These are phyloP conservation scores for Pachycephala philippinensis DNA, from an alignment of 2,113 vertebrate species.

Conservation along the genomic window DNA sequence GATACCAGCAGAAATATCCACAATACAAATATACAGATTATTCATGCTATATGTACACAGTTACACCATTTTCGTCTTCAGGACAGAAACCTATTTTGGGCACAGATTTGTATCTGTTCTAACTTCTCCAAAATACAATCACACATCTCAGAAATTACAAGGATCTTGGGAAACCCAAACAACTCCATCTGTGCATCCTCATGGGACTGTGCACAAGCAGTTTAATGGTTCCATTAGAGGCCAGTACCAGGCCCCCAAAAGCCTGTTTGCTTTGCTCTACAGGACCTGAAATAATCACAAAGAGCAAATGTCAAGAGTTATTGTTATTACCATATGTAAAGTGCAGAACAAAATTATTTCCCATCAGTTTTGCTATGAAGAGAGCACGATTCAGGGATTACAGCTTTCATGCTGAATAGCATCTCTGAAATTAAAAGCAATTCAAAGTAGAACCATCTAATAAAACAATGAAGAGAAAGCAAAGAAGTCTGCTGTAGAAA, in stretches of 20 bases:
- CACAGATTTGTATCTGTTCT: background rate
- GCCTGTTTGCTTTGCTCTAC: background rate
- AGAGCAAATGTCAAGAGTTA: constrained; percentile 49
- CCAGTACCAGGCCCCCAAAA: background rate
- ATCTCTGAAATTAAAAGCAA: constrained; percentile 24
- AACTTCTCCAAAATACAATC: background rate
- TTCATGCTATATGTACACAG: rapidly evolving
- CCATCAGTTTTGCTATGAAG: constrained; percentile 14
- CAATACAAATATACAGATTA: background rate
- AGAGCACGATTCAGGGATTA: background rate
- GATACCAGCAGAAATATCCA: background rate
- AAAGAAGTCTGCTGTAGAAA: background rate
- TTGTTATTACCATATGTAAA: constrained; percentile 40
- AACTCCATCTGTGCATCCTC: background rate
- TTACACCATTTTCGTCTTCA: background rate
- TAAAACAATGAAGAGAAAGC: background rate
- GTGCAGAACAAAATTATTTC: constrained; percentile 44
- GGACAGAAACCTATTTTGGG: background rate
- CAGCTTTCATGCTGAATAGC: background rate
- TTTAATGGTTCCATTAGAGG: background rate
- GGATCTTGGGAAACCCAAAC: background rate
- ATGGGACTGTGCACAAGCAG: background rate
- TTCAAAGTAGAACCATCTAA: background rate
- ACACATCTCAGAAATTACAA: background rate
- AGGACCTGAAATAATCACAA: background rate